phyloP scores from a whole-genome alignment of 1,140 invertebrate genomes.

The Alviniconcha marisindica region DNA sequence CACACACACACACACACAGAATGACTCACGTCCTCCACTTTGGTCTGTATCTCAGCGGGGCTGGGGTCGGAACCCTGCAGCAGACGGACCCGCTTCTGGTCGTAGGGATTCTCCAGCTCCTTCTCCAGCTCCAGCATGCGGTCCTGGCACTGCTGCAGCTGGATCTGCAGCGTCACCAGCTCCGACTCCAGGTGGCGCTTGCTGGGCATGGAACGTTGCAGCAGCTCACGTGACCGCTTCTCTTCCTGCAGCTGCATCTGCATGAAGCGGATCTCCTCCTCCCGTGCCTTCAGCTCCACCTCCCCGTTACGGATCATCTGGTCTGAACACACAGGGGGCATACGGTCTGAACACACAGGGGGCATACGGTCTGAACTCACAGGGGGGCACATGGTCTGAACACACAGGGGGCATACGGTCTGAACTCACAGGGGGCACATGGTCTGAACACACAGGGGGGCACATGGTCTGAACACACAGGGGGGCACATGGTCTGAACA shows the following conservation, averaged over 20 bases:
- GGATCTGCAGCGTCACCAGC: slow-evolving; percentile 71
- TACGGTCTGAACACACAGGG: too few relatives aligned
- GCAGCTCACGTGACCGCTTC: slow-evolving; percentile 63
- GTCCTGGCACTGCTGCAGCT: slow-evolving; percentile 75
- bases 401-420: too few relatives aligned
- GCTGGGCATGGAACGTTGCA: slow-evolving; percentile 68
- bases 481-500: too few relatives aligned
- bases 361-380: too few relatives aligned
- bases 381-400: too few relatives aligned
- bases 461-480: too few relatives aligned
- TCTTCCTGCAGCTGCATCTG: slow-evolving; percentile 71
- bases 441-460: too few relatives aligned
- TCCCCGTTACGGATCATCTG: slow-evolving; percentile 75
- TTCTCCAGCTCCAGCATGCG: slow-evolving; percentile 74
- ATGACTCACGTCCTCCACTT: slow-evolving; percentile 72
- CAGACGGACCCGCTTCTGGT: slow-evolving; percentile 70
- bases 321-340: too few relatives aligned
- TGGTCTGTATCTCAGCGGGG: slow-evolving; percentile 71
- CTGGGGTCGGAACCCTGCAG: slow-evolving; percentile 71
- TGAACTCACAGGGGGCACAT: too few relatives aligned
- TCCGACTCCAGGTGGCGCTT: slow-evolving; percentile 70
- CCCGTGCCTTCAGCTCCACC: slow-evolving; percentile 70
- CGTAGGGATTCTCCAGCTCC: slow-evolving; percentile 72
- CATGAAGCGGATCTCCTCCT: slow-evolving; percentile 75
- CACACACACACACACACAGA: slow-evolving; percentile 2